phyloP scores from a whole-genome alignment of 1,140 invertebrate species.

The Anadara kagoshimensis region DNA sequence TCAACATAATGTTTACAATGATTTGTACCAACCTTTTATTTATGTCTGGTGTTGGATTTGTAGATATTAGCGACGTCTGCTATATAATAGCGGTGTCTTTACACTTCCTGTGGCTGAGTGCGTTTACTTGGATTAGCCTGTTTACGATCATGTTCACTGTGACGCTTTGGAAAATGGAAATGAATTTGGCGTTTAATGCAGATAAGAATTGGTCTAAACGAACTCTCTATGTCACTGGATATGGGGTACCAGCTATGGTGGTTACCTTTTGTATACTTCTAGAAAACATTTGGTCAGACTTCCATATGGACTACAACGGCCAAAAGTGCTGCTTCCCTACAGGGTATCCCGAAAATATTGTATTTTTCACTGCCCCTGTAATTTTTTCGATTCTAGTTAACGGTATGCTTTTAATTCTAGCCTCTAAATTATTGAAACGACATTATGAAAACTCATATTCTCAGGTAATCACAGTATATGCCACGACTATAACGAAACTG shows the following conservation, averaged over 20 bases:
- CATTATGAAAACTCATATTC: neutral
- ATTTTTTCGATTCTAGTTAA: neutral
- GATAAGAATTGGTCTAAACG: too few species aligned
- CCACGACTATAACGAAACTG: neutral
- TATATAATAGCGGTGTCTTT: neutral
- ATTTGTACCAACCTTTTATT: neutral
- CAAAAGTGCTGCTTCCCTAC: constrained; percentile 4
- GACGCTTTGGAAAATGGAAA: too few species aligned
- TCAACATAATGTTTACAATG: too few species aligned
- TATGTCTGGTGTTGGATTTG: neutral
- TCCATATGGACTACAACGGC: neutral
- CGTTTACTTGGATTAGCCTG: neutral
- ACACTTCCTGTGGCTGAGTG: constrained; percentile 4
- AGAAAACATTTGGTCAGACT: too few species aligned
- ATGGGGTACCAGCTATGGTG: too few species aligned
- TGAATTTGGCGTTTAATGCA: too few species aligned
- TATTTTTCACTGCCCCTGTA: neutral
- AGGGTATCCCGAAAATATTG: neutral
- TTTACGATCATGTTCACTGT: too few species aligned
- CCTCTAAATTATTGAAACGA: too few species aligned
- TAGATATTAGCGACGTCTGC: neutral
- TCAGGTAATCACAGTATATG: neutral
- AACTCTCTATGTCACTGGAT: too few species aligned
- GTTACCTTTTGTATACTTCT: too few species aligned
- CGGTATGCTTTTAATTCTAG: neutral